Evolutionary conservation across 2,113 vertebrate genomes (phyloP).

Genomic region (Melanocharis versteri): DNA sequence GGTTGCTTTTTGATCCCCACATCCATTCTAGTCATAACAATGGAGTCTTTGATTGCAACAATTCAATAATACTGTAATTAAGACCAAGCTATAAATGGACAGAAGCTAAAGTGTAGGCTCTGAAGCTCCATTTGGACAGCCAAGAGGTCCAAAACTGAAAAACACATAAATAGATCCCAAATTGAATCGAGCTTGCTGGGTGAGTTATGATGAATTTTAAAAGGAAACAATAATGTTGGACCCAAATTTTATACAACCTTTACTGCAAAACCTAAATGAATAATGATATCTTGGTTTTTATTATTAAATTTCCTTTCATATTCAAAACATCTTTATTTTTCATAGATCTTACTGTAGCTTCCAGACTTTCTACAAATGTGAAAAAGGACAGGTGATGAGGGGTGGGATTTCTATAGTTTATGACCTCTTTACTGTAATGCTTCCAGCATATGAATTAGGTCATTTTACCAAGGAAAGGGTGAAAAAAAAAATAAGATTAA

Average conservation of each 20-base stretch:
- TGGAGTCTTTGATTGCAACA: not conserved
- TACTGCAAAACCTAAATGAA: not conserved
- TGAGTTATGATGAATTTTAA: not conserved
- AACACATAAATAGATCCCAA: not conserved
- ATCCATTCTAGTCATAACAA: not conserved
- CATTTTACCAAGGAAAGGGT: not conserved
- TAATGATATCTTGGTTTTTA: rapidly evolving
- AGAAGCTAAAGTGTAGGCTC: not conserved
- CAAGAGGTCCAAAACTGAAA: not conserved
- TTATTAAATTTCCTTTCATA: not conserved
- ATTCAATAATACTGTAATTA: not conserved
- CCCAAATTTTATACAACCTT: not conserved
- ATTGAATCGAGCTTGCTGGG: not conserved
- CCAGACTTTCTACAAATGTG: not conserved
- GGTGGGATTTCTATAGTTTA: not conserved
- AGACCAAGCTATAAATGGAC: not conserved
- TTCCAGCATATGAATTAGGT: not conserved
- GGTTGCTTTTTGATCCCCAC: not conserved
- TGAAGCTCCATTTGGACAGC: not conserved
- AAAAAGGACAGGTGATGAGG: not conserved
- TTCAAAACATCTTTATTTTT: not conserved
- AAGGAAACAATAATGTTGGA: not conserved
- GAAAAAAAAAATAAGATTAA: not conserved
- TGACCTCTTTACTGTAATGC: not conserved
- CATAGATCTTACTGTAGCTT: not conserved